These are phyloP conservation scores for Echeneis naucrates DNA, from an alignment of 2,797 vertebrate genomes.

Conservation along the genomic window DNA sequence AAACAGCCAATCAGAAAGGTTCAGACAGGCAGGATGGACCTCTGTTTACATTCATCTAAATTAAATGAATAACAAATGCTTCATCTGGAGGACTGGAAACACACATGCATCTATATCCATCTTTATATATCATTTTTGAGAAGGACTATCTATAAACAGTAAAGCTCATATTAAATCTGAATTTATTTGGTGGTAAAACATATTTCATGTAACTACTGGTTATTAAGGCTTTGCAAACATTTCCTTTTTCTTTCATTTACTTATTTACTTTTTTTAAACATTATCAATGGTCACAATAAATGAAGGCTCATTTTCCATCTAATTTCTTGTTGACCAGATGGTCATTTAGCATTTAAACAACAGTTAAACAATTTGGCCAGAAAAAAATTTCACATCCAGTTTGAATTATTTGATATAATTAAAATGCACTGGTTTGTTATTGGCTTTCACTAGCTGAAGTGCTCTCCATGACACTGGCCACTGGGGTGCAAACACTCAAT, in stretches of 20 bases:
- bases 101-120: too few relatives aligned
- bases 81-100: too few relatives aligned
- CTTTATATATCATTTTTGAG: too few relatives aligned
- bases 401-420: not conserved
- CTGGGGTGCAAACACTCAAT: not conserved
- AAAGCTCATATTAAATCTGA: too few relatives aligned
- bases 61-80: not conserved
- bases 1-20: constrained; percentile 3
- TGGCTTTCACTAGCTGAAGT: not conserved
- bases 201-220: not conserved
- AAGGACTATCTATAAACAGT: too few relatives aligned
- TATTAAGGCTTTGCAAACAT: too few relatives aligned
- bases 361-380: too few relatives aligned
- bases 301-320: not conserved
- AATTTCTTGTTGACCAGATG: not conserved
- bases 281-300: too few relatives aligned
- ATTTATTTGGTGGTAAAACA: not conserved
- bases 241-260: too few relatives aligned
- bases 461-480: not conserved
- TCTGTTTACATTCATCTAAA: not conserved
- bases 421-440: not conserved
- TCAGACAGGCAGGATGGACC: too few relatives aligned
- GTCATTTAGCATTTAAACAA: not conserved
- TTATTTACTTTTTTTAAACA: too few relatives aligned
- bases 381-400: too few relatives aligned